Percentiles rank a stretch among this genome's conserved stretches.
phyloP scores from a whole-genome alignment of 2,113 vertebrate species.

The Balaeniceps rex region DNA sequence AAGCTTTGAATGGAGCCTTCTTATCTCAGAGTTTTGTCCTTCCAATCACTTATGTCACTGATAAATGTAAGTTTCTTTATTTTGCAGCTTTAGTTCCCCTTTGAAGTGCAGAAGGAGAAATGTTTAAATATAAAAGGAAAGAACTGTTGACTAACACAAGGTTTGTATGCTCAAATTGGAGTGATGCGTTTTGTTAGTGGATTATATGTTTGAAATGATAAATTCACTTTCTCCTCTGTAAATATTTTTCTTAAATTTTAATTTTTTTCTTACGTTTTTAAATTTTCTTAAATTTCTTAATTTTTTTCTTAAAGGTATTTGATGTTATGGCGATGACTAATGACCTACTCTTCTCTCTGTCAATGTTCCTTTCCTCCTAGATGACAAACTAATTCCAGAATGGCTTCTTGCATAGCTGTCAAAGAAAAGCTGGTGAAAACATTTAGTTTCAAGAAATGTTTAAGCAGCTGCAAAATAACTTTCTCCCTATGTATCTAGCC shows the following conservation, averaged over 20 bases:
- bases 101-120: background rate
- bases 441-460: background rate
- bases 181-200: background rate
- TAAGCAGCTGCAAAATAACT: background rate
- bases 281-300: background rate
- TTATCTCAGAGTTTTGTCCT: background rate
- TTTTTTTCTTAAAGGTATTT: background rate
- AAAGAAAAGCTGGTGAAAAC: background rate
- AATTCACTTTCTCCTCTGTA: background rate
- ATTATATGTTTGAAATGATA: background rate
- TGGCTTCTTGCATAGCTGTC: background rate
- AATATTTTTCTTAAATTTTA: background rate
- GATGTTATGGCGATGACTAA: background rate
- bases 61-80: background rate
- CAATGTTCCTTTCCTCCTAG: background rate
- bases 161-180: background rate
- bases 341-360: background rate
- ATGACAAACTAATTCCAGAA: background rate
- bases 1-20: background rate
- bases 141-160: background rate
- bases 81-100: background rate
- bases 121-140: background rate
- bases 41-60: background rate
- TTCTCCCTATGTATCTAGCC: background rate
- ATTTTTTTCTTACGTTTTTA: background rate